phyloP scores from a whole-genome alignment of 2,113 vertebrate species.

The Neofelis nebulosa region DNA sequence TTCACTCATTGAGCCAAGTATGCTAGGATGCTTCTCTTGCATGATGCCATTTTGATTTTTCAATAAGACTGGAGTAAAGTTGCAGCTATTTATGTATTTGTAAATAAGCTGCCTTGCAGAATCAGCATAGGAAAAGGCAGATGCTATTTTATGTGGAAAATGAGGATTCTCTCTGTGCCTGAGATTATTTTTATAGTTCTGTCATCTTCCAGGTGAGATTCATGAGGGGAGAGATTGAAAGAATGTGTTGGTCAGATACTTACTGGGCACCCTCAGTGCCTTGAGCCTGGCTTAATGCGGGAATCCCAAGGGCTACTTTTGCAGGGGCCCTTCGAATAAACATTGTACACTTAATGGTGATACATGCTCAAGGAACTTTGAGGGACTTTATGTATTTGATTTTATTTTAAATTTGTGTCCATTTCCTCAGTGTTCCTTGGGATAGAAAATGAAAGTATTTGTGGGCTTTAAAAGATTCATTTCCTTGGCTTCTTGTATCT shows the following conservation, averaged over 20 bases:
- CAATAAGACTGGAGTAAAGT: conserved; percentile 81
- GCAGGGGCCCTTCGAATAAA: neutral
- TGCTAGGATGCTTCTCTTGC: conserved; percentile 78
- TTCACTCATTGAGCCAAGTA: conserved; percentile 81
- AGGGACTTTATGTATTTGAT: neutral
- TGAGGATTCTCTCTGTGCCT: neutral
- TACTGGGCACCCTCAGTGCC: neutral
- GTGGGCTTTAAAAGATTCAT: neutral
- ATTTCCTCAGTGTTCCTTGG: neutral
- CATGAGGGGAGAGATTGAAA: neutral
- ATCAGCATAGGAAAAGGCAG: conserved; percentile 73
- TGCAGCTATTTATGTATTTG: conserved; percentile 84
- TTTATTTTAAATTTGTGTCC: neutral
- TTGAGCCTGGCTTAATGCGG: neutral
- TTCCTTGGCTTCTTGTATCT: neutral
- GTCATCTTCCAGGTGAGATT: neutral
- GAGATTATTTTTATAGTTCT: conserved; percentile 12
- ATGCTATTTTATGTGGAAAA: conserved; percentile 60
- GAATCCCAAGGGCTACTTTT: neutral
- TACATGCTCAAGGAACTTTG: neutral
- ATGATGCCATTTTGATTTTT: conserved; percentile 84
- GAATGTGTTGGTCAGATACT: neutral
- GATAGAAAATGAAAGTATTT: neutral
- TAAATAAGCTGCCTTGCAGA: conserved; percentile 79
- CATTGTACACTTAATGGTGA: neutral